These are phyloP conservation scores for Tricholaema leucomelas DNA, from an alignment of 2,113 vertebrate genomes.

Conservation along the genomic window DNA sequence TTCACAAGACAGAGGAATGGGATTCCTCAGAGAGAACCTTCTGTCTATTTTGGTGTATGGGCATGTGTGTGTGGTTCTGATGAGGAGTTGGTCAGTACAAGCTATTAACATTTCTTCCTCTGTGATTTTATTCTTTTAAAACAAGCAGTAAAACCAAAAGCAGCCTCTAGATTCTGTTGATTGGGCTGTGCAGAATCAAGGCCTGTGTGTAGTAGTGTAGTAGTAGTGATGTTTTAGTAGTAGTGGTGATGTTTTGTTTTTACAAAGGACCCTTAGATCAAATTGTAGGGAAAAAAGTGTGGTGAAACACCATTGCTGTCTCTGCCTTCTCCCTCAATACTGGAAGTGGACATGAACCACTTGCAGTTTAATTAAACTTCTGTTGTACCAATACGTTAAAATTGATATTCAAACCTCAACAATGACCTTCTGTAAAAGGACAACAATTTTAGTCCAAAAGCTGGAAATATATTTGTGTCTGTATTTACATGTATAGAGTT, in stretches of 20 bases:
- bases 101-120: not conserved
- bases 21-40: not conserved
- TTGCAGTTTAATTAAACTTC: not conserved
- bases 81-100: not conserved
- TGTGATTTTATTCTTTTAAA: not conserved
- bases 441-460: not conserved
- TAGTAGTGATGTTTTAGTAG: not conserved
- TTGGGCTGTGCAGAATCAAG: not conserved
- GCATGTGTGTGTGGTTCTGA: not conserved
- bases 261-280: not conserved
- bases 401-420: no score
- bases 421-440: not conserved
- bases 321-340: not conserved
- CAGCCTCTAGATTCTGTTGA: not conserved
- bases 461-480: accelerated
- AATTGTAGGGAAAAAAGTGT: not conserved
- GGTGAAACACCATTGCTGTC: not conserved
- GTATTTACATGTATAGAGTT: not conserved
- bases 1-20: not conserved
- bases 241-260: not conserved
- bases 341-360: not conserved
- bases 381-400: not conserved
- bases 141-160: not conserved
- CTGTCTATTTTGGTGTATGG: not conserved
- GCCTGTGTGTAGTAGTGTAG: not conserved